Base-by-base conservation (phyloP, 2,888 invertebrate genomes). In the Lissonota sp. region DNA sequence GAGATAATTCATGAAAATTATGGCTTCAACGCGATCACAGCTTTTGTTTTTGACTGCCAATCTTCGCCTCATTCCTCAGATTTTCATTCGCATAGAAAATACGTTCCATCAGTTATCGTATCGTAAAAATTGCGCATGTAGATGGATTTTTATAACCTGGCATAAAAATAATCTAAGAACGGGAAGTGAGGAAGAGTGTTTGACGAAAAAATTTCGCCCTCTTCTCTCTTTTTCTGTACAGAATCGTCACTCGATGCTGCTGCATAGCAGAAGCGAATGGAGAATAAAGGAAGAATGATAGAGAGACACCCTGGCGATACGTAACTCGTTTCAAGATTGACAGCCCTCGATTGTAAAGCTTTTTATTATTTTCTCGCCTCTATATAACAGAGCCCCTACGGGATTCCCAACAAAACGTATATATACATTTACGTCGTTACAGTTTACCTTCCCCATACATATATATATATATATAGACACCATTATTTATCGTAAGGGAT, bases 291-390 rank as follows among this genome's bases (percentile, higher is more conserved):
- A 74, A 53, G 39, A 51, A 67, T 46, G 51, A 60, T 58, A 12
- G 71, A 64, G 44, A 26, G 26, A 26, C 26, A 63, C 39, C 10
- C 58, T 26, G 42, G 51, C 16, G 58, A 53, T 46, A 53, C 42
- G 60, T 74, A 70, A 58, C 64, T 79, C 49, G 62, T 64, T 64
- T 39, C 40, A 66, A 64, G 58, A 74, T 79, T 64, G 79, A 74
- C 74, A 74, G 58, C 26, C 74, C 44, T 62, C 76, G 76, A 76
- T 77, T 80, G 72, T 66, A 53, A 53, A 80, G 60, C 64, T 39
- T 49, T 78, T 77, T 73, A 71, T 71, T 66, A 67, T 69, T 64
- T 60, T 62, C 26, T 71, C 69, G 53, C 63, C 55, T 78, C 6
- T 62, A 49, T 46, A 26, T 26, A 26, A 64, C 26, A 57, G n/a